These are phyloP conservation scores for Etia nguti DNA, from an alignment of 2,113 vertebrate species.

Conservation along the genomic window DNA sequence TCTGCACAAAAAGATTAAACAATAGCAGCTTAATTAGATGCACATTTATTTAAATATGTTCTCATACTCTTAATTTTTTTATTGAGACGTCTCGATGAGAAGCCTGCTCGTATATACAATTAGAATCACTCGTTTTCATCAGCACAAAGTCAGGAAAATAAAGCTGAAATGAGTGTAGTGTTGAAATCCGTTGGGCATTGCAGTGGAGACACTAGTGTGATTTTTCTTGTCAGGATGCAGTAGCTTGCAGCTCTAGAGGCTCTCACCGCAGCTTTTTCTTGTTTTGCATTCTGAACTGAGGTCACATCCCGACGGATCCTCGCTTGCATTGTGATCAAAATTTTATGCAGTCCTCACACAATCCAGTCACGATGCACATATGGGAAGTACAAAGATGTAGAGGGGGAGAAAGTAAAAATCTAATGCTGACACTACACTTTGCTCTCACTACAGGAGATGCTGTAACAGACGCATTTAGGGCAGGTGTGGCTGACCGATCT, in stretches of 20 bases:
- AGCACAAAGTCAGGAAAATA: background rate
- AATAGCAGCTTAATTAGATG: background rate
- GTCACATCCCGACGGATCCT: constrained; percentile 30
- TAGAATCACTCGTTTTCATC: background rate
- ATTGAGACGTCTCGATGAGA: background rate
- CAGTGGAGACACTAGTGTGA: background rate
- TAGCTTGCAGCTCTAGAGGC: background rate
- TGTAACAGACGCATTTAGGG: constrained; percentile 31
- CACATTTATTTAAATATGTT: background rate
- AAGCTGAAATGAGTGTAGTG: background rate
- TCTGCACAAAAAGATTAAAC: background rate
- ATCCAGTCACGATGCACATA: constrained; percentile 32
- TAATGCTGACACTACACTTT: constrained; percentile 47
- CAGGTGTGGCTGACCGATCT: constrained; percentile 10
- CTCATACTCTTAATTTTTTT: background rate
- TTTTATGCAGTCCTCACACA: constrained; percentile 50
- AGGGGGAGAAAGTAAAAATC: constrained; percentile 3
- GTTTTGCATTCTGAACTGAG: constrained; percentile 24
- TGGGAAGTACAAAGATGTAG: constrained; percentile 22
- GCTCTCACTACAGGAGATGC: background rate
- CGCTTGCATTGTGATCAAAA: constrained; percentile 27
- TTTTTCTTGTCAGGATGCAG: background rate
- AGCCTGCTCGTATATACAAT: background rate
- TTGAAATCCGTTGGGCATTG: background rate
- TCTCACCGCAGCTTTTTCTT: background rate